Percentiles rank a stretch among this genome's conserved stretches.
phyloP scores from a whole-genome alignment of 2,113 vertebrate genomes.

The Nipponia nippon region DNA sequence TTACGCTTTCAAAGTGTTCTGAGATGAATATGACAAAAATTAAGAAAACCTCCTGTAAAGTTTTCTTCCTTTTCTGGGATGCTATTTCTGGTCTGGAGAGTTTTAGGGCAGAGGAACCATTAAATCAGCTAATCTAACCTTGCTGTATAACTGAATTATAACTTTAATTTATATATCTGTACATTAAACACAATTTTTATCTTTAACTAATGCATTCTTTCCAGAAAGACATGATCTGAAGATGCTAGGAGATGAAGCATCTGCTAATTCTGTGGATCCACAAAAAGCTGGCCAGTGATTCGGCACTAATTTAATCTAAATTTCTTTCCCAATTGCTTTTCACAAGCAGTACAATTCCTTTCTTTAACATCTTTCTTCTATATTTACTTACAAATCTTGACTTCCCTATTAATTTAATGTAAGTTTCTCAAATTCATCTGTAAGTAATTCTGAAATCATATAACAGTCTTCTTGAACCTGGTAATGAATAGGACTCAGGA shows the following conservation, averaged over 20 bases:
- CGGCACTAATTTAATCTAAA: not conserved
- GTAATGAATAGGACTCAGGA: not conserved
- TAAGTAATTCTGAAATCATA: not conserved
- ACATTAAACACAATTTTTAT: not conserved
- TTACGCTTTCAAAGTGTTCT: conserved; percentile 2
- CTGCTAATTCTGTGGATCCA: not conserved
- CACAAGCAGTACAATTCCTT: not conserved
- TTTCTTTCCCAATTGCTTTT: not conserved
- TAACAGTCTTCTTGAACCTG: not conserved
- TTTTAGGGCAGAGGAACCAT: not conserved
- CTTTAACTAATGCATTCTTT: not conserved
- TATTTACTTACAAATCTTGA: not conserved
- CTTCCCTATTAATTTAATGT: not conserved
- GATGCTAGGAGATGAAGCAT: not conserved
- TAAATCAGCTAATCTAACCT: not conserved
- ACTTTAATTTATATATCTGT: not conserved
- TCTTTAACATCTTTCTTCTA: not conserved
- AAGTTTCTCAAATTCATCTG: not conserved
- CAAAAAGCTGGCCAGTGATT: not conserved
- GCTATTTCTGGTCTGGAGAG: not conserved
- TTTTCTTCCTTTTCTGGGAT: conserved; percentile 7
- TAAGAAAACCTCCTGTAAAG: not conserved
- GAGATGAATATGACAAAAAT: conserved; percentile 19
- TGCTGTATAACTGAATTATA: not conserved
- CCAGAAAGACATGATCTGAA: not conserved